phyloP scores from a whole-genome alignment of 2,888 invertebrate species.

The Acronicta aceris region DNA sequence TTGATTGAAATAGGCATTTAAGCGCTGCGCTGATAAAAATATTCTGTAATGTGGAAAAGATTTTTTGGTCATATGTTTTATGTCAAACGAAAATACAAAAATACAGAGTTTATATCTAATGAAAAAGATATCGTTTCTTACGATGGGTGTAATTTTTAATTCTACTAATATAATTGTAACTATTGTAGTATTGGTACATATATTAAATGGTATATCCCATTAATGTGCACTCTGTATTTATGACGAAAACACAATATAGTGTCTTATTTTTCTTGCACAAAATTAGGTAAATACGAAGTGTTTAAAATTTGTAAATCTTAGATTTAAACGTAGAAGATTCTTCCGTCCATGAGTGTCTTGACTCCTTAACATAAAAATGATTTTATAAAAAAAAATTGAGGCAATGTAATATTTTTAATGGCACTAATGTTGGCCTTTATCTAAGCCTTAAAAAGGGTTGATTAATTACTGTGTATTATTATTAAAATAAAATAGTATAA shows the following conservation, averaged over 20 bases:
- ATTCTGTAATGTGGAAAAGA: too few species aligned
- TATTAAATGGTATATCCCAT: background rate
- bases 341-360: slow-evolving; percentile 71
- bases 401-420: background rate
- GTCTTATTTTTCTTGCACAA: slow-evolving; percentile 38
- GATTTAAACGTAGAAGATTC: slow-evolving; percentile 51
- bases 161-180: too few species aligned
- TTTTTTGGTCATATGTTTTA: too few species aligned
- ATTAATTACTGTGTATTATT: background rate
- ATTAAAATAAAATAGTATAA: background rate
- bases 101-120: too few species aligned
- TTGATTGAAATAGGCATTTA: too few species aligned
- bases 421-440: slow-evolving; percentile 3
- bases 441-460: background rate
- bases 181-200: too few species aligned
- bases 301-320: slow-evolving; percentile 36
- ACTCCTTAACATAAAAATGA: slow-evolving; percentile 20
- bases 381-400: slow-evolving; percentile 7
- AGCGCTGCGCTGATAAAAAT: too few species aligned
- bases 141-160: too few species aligned
- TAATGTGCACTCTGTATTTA: background rate
- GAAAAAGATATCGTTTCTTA: too few species aligned
- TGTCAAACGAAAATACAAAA: too few species aligned
- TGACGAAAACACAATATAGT: slow-evolving; percentile 13
- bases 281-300: slow-evolving; percentile 23